Base-by-base conservation (phyloP, 2,888 invertebrate genomes). In the Lathronympha strigana region DNA sequence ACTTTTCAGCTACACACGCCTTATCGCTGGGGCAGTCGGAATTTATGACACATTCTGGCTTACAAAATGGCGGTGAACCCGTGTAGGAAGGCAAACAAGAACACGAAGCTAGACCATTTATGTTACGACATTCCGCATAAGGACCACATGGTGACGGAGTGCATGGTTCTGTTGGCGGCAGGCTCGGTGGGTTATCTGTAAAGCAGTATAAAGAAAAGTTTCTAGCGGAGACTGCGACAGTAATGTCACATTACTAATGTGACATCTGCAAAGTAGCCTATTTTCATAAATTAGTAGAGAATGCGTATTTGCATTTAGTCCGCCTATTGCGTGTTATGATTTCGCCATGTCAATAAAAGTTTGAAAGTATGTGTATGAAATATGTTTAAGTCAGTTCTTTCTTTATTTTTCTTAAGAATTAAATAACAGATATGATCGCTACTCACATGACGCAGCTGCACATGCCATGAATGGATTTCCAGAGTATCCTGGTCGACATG, bases 81-180 rank as follows among this genome's bases (percentile, higher is more conserved):
- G 93, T 86, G 72, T 95, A 95, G 53, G 92, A 89, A 4, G 94
- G 91, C 63, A 94, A 86, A 80, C 96, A 96, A 11, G 95, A 94
- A 80, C 96, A 96, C 15, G 95, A 94, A 0, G 95, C 93, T 80
- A 95, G 93, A 33, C 92, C 93, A 75, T 96, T 95, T 45, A 93
- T 91, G 80, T 95, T 95, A 55, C 94, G 93, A 78, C 97, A 97
- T 78, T 95, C 94, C 5, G 96, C 94, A 80, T 95, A 95, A 2
- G 91, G 78, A 19, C 96, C 96, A 81, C 96, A 97, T 13, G 95
- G 93, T 4, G 95, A 95, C 57, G 96, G 96, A 68, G 93, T 84
- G 77, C 97, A 97, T 1, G 96, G 96, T 75, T 95, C 84, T 17
- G 85, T 76, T 55, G 92, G 90, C 63, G 84, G 88, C n/a, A 79